phyloP scores from a whole-genome alignment of 2,888 invertebrate species.

The Hypercompe scribonia region DNA sequence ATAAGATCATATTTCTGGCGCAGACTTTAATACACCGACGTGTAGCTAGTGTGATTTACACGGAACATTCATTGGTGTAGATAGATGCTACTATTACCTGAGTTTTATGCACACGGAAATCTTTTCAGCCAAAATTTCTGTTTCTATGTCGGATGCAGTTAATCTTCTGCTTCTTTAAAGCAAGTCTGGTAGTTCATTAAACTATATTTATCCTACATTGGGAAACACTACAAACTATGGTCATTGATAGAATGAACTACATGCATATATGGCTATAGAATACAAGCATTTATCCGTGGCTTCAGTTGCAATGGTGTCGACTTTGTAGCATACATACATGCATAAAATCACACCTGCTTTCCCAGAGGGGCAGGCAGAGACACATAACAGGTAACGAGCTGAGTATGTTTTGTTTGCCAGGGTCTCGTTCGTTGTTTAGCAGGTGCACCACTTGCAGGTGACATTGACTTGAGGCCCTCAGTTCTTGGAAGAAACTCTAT shows the following conservation, averaged over 20 bases:
- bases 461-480: too few species aligned
- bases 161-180: not conserved
- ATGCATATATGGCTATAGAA: too few species aligned
- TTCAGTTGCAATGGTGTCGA: not conserved
- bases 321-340: too few species aligned
- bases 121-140: not conserved
- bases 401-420: too few species aligned
- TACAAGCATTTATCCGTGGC: not conserved
- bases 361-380: too few species aligned
- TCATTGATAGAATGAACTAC: too few species aligned
- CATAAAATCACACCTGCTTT: too few species aligned
- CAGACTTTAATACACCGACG: not conserved
- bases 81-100: not conserved
- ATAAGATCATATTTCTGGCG: not conserved
- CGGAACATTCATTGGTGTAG: conserved; percentile 3
- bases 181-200: not conserved
- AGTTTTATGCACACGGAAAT: conserved; percentile 3
- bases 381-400: too few species aligned
- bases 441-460: too few species aligned
- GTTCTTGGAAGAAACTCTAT: too few species aligned
- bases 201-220: not conserved
- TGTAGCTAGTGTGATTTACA: not conserved
- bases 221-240: not conserved
- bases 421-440: too few species aligned
- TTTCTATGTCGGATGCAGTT: not conserved